These are phyloP conservation scores for Budorcas taxicolor DNA, from an alignment of 2,113 vertebrate species.

Conservation along the genomic window DNA sequence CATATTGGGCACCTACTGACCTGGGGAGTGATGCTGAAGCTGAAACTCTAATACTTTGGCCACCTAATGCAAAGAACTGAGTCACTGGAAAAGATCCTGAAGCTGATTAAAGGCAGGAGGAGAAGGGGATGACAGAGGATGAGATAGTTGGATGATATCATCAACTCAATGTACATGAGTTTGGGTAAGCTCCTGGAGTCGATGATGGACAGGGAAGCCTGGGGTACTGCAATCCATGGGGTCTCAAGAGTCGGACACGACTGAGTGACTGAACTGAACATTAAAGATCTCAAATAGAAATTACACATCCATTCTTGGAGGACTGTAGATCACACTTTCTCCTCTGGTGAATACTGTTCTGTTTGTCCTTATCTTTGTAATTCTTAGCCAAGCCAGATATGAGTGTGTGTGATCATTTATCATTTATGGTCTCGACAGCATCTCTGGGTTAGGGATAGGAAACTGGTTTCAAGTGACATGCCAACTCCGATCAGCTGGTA, in stretches of 20 bases:
- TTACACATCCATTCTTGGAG: not conserved
- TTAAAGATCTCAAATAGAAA: not conserved
- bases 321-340: not conserved
- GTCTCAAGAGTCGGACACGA: fast-evolving
- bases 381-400: not conserved
- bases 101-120: fast-evolving
- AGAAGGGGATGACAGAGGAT: not conserved
- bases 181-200: not conserved
- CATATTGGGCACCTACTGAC: not conserved
- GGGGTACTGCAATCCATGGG: not conserved
- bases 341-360: not conserved
- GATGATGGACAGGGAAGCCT: not conserved
- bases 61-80: not conserved
- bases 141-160: not conserved
- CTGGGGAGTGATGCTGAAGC: not conserved
- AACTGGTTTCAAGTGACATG: not conserved
- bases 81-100: not conserved
- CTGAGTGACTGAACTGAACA: not conserved
- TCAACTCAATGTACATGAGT: not conserved
- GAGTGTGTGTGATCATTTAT: not conserved
- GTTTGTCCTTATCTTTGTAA: not conserved
- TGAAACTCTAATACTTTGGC: not conserved
- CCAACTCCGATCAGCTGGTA: not conserved
- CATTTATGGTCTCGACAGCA: not conserved
- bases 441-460: not conserved